Evolutionary conservation across 2,888 invertebrate species (phyloP), one percentile per base, ranked within the genome.

Genomic region (Meteorus cinctellus): DNA sequence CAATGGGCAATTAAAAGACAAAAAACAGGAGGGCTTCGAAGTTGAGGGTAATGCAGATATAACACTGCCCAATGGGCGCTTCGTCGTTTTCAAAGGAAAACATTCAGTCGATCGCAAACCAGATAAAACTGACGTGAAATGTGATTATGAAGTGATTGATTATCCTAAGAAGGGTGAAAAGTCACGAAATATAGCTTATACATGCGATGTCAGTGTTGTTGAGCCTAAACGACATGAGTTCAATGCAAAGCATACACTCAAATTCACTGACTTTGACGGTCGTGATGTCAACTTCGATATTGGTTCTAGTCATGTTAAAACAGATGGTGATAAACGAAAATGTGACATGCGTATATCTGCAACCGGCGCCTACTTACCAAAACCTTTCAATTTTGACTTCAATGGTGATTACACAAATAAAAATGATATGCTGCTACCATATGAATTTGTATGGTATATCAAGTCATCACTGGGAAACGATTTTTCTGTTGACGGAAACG

Each of bases 31-130:
- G 8, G 88, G 91, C 2, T 92, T 92, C 0, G 86, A 91, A 51
- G 76, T 89, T 0, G 88, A 89, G 12, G 91, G 90, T 2, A 90
- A 91, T 59, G 77, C 90, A 0, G 92, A 92, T 45, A 19, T 92
- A 0, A 91, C 91, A 41, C 77, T 94, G 0, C 92, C 92, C 1
- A 90, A 88, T 73, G 90, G 91, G 0, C 88, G 90, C 34, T 90
- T 91, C 68, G 71, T 92, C n/a, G 85, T 87, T 10, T 86, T 86
- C 8, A 91, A 91, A 76, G 74, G 87, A 0, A 87, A 90, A 68
- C 88, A 89, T 89, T 72, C 87, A 90, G 29, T 87, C 84, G 0
- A 59, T 85, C 29, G 77, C n/a, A 14, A 86, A 36, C 55, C 86
- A 1, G 81, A 81, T 6, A 83, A 80, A 1, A 86, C 88, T 24